Evolutionary conservation across 1,140 invertebrate species (phyloP), one percentile per base, ranked within the genome.

Genomic region (Diuraphis noxia): DNA sequence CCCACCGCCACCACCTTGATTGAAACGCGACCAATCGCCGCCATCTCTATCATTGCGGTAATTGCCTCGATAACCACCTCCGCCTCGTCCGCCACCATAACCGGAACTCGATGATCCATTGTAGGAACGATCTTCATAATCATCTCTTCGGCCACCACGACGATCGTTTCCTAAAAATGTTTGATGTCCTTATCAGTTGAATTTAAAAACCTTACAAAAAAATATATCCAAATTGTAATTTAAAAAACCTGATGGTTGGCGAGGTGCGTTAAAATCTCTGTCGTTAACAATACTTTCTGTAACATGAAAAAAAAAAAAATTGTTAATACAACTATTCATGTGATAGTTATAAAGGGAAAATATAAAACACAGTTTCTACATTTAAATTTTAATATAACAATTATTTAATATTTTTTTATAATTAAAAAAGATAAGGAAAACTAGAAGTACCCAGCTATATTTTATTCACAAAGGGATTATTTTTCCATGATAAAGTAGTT

Each of bases 31-130:
- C 79, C 93, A 94, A 93, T 94, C 94, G 93, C 95, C 94, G 93
- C 94, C 94, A 94, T 94, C 93, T 92, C 94, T 94, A 88, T 93
- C 94, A 93, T 95, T 94, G 41, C 95, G 94, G 92, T 93, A 93
- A 92, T 94, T 92, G 21, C 94, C 93, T 77, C 93, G 92, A 91
- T 92, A 94, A 77, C 93, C 79, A 92, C 92, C 56, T 92, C 91
- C 91, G 81, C 79, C 19, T 85, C 85, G 81, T 38, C 88, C 72
- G 56, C 91, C 87, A 43, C 91, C 85, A 88, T 92, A 91, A 40
- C 43, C n/a, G 86, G 90, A 38, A 84, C 88, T 91, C 85, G 72
- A 87, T 34, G 90, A 92, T 56, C 92, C 91, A 88, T 92, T 92
- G 41, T 92, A 91, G 72, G 92, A 91, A 49, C 85, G 72, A 81